Evolutionary conservation across 1,140 invertebrate species (phyloP).

Genomic region (Heliconius melpomene): DNA sequence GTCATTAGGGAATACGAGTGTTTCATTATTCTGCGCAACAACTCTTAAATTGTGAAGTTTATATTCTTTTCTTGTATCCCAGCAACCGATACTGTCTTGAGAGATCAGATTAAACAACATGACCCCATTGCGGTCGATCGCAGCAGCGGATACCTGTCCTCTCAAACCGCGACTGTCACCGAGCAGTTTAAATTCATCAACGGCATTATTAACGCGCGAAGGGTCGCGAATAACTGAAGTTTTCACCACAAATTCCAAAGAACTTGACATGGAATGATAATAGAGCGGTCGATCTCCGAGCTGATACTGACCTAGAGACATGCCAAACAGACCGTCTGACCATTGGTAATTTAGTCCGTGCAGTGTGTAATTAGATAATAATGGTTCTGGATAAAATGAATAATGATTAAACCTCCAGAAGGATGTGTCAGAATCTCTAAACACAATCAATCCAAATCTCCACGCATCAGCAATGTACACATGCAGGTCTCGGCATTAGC

Average conservation of each 20-base stretch:
- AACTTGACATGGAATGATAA: constrained; percentile 91
- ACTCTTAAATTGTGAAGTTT: constrained; percentile 84
- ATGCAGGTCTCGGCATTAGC: constrained; percentile 85
- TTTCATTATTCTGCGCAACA: constrained; percentile 83
- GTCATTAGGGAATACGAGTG: constrained; percentile 90
- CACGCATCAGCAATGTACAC: constrained; percentile 89
- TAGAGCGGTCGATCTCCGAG: constrained; percentile 84
- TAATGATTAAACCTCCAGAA: constrained; percentile 89
- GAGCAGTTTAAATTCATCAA: constrained; percentile 84
- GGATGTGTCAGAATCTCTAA: constrained; percentile 83
- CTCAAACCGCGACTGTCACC: constrained; percentile 83
- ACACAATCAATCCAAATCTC: constrained; percentile 87
- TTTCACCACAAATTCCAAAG: constrained; percentile 86
- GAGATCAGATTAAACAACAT: constrained; percentile 91
- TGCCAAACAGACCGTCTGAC: constrained; percentile 90
- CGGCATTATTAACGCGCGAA: constrained; percentile 78
- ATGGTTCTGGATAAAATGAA: constrained; percentile 89
- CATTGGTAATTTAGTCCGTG: constrained; percentile 89
- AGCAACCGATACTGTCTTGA: constrained; percentile 88
- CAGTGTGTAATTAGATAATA: constrained; percentile 85
- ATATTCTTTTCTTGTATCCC: constrained; percentile 89
- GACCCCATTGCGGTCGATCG: constrained; percentile 87
- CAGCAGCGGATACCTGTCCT: constrained; percentile 88
- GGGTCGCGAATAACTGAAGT: constrained; percentile 85
- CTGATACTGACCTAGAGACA: constrained; percentile 85